Percentiles rank a stretch among this genome's conserved stretches.
phyloP scores from a whole-genome alignment of 2,113 vertebrate genomes.

The Platichthys flesus region DNA sequence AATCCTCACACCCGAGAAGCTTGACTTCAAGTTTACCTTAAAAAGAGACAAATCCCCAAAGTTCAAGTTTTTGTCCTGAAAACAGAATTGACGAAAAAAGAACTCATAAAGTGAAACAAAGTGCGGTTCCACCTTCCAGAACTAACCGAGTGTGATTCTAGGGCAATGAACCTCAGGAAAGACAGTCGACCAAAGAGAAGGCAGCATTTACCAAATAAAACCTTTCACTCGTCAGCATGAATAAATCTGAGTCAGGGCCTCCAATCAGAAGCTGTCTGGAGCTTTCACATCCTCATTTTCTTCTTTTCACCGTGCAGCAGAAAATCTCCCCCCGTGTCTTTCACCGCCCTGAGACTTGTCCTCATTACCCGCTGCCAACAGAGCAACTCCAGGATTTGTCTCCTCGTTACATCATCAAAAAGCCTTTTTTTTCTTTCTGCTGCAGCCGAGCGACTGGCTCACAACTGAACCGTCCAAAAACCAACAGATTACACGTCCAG shows the following conservation, averaged over 20 bases:
- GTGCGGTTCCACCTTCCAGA: background rate
- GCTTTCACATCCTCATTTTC: conserved; percentile 17
- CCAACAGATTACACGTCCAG: conserved; percentile 63
- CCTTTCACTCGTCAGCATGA: conserved; percentile 38
- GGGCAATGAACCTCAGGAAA: background rate
- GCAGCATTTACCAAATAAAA: conserved; percentile 35
- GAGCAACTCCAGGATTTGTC: conserved; percentile 49
- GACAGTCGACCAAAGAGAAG: background rate
- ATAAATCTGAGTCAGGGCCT: conserved; percentile 25
- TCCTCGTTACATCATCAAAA: conserved; percentile 55
- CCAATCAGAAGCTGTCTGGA: conserved; percentile 22
- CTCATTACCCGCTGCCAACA: conserved; percentile 24
- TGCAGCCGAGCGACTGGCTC: conserved; percentile 24
- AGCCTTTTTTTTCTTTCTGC: conserved; percentile 3
- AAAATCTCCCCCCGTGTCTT: conserved; percentile 42
- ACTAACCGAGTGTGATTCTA: too few species aligned
- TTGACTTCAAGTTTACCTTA: conserved; percentile 73
- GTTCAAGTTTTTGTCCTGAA: too few species aligned
- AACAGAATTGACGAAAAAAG: too few species aligned
- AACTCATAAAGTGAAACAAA: too few species aligned
- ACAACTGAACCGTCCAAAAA: conserved; percentile 50
- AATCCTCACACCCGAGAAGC: conserved; percentile 75
- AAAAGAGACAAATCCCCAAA: background rate
- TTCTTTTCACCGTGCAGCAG: conserved; percentile 24
- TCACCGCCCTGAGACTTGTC: conserved; percentile 4